Base-by-base conservation (phyloP, 1,140 invertebrate genomes). In the Drosophila pallidifrons region DNA sequence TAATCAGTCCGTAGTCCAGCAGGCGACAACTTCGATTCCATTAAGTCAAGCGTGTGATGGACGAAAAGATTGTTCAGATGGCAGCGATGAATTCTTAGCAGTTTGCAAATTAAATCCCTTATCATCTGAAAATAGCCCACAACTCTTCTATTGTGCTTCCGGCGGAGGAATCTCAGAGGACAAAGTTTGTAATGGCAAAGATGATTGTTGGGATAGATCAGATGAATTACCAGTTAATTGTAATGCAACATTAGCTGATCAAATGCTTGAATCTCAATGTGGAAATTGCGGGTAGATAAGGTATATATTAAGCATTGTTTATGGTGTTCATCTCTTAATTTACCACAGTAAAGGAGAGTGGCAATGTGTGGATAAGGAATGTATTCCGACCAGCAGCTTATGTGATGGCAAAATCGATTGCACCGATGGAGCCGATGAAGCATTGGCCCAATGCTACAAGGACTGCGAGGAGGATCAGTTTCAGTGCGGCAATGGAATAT, bases 401-500 rank as follows among this genome's bases (percentile, higher is more conserved):
- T 77, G 71, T n/a, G 3, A 77, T 38, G 5, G 32, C 0, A 1
- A 7, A 10, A n/a, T 58, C 15, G 58, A 77, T 38, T 77, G 75
- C 30, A 32, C 8, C 1, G 63, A 77, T 63, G 75, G 71, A 2
- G 13, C 8, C 3, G 75, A 77, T 35, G 75, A 77, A 20, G 52
- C 58, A 1, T 11, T 74, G 5, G 4, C 30, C 6, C 1, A 30
- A 5, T 77, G 75, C 28, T 52, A n/a, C n/a, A 0, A 15, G 0
- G 0, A n/a, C 0, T 68, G 71, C 1, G 5, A 30, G 0, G 0
- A 3, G 2, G 13, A 5, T 7, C 0, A 74, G 6, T 77, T 77
- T 16, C 75, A 75, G n/a, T 77, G 75, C 6, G 75, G 71, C 13
- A 54, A 64, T 43, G 75, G 71, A 16, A 3, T 0, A 0, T 69